A percentile compares a stretch with the other conserved stretches of the same genome.
phyloP scores from a whole-genome alignment of 2,888 invertebrate species.

The Plutella xylostella region DNA sequence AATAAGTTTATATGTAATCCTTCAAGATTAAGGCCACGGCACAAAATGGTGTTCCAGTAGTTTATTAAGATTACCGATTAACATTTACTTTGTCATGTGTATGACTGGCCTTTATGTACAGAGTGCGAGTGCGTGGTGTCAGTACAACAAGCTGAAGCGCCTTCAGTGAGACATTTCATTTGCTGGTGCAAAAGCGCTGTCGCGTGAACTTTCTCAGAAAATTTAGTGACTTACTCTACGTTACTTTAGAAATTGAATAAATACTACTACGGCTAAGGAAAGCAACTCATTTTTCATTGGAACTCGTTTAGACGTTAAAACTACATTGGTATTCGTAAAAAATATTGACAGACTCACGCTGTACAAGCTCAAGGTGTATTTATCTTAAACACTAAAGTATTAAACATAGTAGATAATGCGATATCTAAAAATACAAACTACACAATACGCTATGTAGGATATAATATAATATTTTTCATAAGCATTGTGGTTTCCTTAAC shows the following conservation, averaged over 20 bases:
- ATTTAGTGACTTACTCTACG: not conserved
- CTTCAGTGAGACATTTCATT: not conserved
- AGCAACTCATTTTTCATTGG: conserved; percentile 48
- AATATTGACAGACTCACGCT: conserved; percentile 56
- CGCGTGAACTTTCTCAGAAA: not conserved
- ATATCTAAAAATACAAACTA: conserved; percentile 69
- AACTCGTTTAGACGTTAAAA: conserved; percentile 23
- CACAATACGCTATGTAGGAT: conserved; percentile 62
- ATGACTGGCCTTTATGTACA: conserved; percentile 53
- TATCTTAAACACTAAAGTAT: conserved; percentile 55
- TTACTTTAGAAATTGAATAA: conserved; percentile 4
- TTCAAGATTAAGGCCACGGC: conserved; percentile 68
- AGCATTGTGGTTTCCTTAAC: conserved; percentile 60
- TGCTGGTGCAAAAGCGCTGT: not conserved
- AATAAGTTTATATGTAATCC: conserved; percentile 59
- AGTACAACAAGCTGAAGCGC: conserved; percentile 1
- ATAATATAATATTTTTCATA: conserved; percentile 62
- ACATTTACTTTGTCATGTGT: conserved; percentile 40
- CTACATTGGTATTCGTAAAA: conserved; percentile 46
- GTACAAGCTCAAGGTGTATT: conserved; percentile 61
- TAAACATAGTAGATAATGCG: conserved; percentile 61
- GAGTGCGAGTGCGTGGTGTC: conserved; percentile 25
- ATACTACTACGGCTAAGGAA: conserved; percentile 30
- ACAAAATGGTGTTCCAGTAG: conserved; percentile 68
- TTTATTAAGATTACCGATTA: conserved; percentile 44